phyloP scores from a whole-genome alignment of 2,113 vertebrate genomes.

The Bujurquina vittata region DNA sequence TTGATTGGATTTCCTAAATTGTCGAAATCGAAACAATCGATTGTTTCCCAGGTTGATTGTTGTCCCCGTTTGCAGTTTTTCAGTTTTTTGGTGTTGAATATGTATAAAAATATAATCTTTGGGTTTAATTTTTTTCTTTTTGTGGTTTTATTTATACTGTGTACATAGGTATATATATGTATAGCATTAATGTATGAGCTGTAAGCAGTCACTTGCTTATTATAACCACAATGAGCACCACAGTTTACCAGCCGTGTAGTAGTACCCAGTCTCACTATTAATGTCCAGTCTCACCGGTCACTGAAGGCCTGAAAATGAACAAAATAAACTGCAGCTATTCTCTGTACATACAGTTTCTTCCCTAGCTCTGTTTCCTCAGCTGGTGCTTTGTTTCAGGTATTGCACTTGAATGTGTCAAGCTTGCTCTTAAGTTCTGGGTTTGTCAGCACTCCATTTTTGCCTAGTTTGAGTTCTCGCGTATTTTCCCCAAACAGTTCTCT shows the following conservation, averaged over 20 bases:
- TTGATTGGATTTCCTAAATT: conserved; percentile 61
- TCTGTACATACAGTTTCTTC: conserved; percentile 65
- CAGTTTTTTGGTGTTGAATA: conserved; percentile 54
- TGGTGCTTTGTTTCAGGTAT: conserved; percentile 52
- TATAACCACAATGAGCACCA: conserved; percentile 64
- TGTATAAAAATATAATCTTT: conserved; percentile 66
- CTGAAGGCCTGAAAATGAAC: conserved; percentile 44
- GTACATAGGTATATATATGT: conserved; percentile 79
- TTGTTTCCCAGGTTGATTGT: conserved; percentile 39
- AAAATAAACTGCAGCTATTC: conserved; percentile 59
- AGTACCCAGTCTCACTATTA: not conserved
- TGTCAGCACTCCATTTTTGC: conserved; percentile 78
- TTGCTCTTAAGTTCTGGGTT: conserved; percentile 71
- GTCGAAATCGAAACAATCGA: conserved; percentile 39
- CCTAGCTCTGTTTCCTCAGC: conserved; percentile 43
- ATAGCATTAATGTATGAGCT: conserved; percentile 79
- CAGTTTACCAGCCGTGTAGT: conserved; percentile 29
- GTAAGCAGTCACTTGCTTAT: conserved; percentile 60
- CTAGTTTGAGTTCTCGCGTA: conserved; percentile 12
- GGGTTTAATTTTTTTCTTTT: conserved; percentile 59
- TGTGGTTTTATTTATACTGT: conserved; percentile 83
- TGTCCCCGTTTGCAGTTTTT: conserved; percentile 34
- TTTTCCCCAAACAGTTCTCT: conserved; percentile 10
- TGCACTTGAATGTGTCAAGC: conserved; percentile 65
- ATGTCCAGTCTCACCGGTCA: conserved; percentile 17